Evolutionary conservation across 2,113 vertebrate species (phyloP).

Genomic region (Trematocara unimaculatum): DNA sequence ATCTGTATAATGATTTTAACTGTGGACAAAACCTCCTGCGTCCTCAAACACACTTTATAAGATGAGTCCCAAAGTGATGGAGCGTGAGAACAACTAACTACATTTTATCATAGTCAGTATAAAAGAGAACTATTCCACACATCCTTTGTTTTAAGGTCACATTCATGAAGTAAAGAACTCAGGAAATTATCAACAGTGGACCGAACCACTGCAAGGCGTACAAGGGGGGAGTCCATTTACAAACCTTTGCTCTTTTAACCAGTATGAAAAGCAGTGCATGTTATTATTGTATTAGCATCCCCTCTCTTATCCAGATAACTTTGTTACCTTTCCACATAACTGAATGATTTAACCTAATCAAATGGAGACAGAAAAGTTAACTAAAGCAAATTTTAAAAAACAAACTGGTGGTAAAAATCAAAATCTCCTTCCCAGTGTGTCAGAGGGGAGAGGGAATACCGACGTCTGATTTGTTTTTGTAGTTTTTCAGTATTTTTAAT

Average conservation of each 20-base stretch:
- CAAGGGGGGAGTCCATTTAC: background rate
- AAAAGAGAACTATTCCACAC: background rate
- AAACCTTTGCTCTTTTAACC: background rate
- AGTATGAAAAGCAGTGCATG: background rate
- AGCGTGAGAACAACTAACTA: background rate
- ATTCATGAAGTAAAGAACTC: background rate
- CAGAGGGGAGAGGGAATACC: background rate
- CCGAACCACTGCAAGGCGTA: background rate
- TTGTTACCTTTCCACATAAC: background rate
- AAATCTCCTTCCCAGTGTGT: background rate
- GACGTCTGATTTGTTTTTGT: background rate
- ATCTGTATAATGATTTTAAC: background rate
- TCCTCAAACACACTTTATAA: background rate
- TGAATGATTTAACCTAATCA: background rate
- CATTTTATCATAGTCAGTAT: background rate
- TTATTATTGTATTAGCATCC: background rate
- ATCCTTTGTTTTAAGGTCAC: background rate
- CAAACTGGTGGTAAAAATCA: background rate
- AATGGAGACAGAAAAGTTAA: background rate
- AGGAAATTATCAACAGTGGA: background rate
- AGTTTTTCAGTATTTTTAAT: background rate
- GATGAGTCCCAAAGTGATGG: background rate
- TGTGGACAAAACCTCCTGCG: background rate
- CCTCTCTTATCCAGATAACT: background rate
- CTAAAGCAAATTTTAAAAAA: background rate